Base-by-base conservation (phyloP, 2,888 invertebrate species). In the Caenorhabditis plicata region DNA sequence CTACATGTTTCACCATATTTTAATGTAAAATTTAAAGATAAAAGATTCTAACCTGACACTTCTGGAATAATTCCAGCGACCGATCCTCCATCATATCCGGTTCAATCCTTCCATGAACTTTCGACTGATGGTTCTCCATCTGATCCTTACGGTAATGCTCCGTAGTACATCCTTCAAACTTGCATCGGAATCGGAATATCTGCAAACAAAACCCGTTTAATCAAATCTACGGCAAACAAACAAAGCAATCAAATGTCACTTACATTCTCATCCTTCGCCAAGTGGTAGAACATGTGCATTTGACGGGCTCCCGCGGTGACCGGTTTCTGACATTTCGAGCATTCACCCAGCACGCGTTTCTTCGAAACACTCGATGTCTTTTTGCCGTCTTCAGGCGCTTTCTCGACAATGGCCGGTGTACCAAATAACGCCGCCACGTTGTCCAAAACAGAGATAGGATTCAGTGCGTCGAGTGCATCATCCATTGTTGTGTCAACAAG, bases 271-370 rank as follows among this genome's bases (percentile, higher is more conserved):
- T 78, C 78, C 47, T 78, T 79, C 32, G 74, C 74, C 49, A 79
- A 61, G 56, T 79, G 79, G 73, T 68, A 79, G 67, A 80, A 79
- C 78, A 79, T 77, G 70, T 79, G 79, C 79, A 79, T 79, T 56
- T 79, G 78, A 19, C 79, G 53, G 11, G 78, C 78, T 7, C 79
- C 79, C 15, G 79, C 79, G 2, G 79, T 79, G 41, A 79, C 76
- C 9, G 78, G 78, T 56, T 79, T 79, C 49, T 75, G 70, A 40
- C 79, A 79, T 42, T 72, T 67, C 41, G 62, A 58, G 65, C 79
- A 79, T 51, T 75, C 72, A 2, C 79, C 79, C 36, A 79, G 71
- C 11, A 79, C 79, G 1, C 78, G 64, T 51, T 79, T 79, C 60
- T 79, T 79, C 9, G 66, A 54, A 8, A 67, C 50, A 11, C 66